Evolutionary conservation across 2,797 vertebrate species (phyloP), one percentile per base, ranked within the genome.

Genomic region (Tamandua tetradactyla): DNA sequence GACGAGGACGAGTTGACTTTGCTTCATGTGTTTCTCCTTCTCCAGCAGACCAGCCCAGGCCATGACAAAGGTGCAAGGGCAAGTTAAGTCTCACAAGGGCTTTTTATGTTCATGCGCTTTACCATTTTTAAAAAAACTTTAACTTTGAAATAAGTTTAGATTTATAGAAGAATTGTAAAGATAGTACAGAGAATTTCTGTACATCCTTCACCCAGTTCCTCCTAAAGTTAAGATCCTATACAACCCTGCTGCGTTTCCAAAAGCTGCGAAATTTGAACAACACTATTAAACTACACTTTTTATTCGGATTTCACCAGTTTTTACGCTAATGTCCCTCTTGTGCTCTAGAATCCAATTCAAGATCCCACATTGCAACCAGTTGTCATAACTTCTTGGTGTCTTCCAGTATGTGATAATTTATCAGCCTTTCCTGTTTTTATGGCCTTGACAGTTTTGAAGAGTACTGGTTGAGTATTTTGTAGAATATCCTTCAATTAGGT

Each of bases 281-380:
- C 32, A 1, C 72, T 20, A 3, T 14, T 20, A 32, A 23, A 47
- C 22, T 14, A 32, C 4, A 14, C 9, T 3, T 62, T 52, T 47
- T 27, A 23, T n/a, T 49, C 52, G 30, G 35, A 18, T 32, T 37
- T 25, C n/a, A 2, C 2, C 7, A 14, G 32, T 25, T 52, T 59
- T 52, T 25, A 20, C 11, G 11, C 17, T 7, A 17, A 17, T 1
- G 20, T 42, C 74, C 27, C 57, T 30, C 44, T 42, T 42, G 27
- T n/a, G 20, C 30, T 52, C 64, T 35, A 5, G 62, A 49, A 79
- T 25, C 32, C 90, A 23, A 6, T 27, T 74, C 42, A 14, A 0
- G 5, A 17, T 1, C 2, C 55, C 55, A 3, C 1, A 0, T 0
- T 5, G 35, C 4, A 0, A 52, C 11, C 13, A 30, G 27, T 1